Evolutionary conservation across 2,888 invertebrate species (phyloP), one percentile per base, ranked within the genome.

Genomic region (Noctua janthe): DNA sequence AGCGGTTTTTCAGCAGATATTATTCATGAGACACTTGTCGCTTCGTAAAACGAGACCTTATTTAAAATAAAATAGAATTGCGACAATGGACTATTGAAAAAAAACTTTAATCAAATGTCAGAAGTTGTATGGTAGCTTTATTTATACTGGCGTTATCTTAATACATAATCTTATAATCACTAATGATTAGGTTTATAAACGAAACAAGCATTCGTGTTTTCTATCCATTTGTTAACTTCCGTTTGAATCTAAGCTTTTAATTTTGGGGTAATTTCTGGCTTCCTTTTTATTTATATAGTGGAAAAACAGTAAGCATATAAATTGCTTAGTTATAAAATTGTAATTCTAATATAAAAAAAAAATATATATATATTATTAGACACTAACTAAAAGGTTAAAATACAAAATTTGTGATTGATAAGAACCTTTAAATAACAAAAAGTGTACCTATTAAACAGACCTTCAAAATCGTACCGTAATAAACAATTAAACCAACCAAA

Each of bases 151-250:
- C 35, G 15, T 47, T 43, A 79, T 76, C 76, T 54, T 17, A 54
- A n/a, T n/a, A 47, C 8, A n/a, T 2, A 83, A 51, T 76, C 51
- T 35, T 20, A 49, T 59, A 29, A 83, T 59, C 4, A 20, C 43
- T 15, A 35, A 83, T 76, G 13, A 83, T 29, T 47, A 64, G 62
- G 74, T 82, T 59, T 15, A 2, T 54, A 39, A 83, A 76, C 15
- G 15, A 47, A 80, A 76, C 29, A 51, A 43, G n/a, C n/a, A 17
- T 76, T 6, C 83, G 83, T 80, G 62, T 47, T 76, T 64, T 17
- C 29, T 8, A 64, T 15, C n/a, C n/a, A 64, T 64, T 64, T 64
- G 8, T 20, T 76, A 35, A 76, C 43, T 59, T 74, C 54, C 29
- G 43, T 62, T 59, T 35, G 23, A 66, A n/a, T 20, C 0, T 43